Base-by-base conservation (phyloP, 2,888 invertebrate species). In the Microctonus aethiopoides region DNA sequence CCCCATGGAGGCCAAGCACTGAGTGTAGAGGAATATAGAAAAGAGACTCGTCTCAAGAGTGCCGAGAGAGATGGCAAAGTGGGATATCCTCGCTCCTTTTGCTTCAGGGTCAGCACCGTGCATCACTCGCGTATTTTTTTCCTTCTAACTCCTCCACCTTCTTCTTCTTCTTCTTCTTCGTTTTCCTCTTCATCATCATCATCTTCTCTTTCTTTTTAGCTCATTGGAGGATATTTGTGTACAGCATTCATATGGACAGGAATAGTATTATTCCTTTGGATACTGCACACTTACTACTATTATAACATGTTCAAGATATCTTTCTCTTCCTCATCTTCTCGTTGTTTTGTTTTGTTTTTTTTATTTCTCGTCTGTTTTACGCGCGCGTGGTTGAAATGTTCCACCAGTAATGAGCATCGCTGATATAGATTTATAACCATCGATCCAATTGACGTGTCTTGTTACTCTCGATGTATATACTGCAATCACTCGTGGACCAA, bases 31-130 rank as follows among this genome's bases (percentile, higher is more conserved):
- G 63, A 41, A 62, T 46, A 46, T 63, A 41, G 51, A 61, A 52
- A 59, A 41, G 24, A 61, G 13, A 64, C 22, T 32, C 32, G 32
- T 29, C 46, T 64, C 22, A n/a, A 62, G 22, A 36, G 32, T 57
- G 20, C 32, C 41, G 32, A 71, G 46, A 29, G 63, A 59, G 72
- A 68, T 63, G 62, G 56, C 29, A 66, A 22, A 46, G 61, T 63
- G 16, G 71, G 71, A 61, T 69, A 69, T 52, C 51, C 59, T 64
- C 54, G 59, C n/a, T 65, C 16, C 80, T 81, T 83, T 81, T 80
- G 76, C 80, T 75, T 82, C 83, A 84, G 84, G 83, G 84, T 84
- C 84, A 83, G 79, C 81, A 81, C 78, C 80, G 83, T 83, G 83
- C 83, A 81, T 83, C 84, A 82, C 79, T 80, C 79, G 78, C 79